phyloP scores from a whole-genome alignment of 2,797 vertebrate species.

The Etheostoma perlongum region DNA sequence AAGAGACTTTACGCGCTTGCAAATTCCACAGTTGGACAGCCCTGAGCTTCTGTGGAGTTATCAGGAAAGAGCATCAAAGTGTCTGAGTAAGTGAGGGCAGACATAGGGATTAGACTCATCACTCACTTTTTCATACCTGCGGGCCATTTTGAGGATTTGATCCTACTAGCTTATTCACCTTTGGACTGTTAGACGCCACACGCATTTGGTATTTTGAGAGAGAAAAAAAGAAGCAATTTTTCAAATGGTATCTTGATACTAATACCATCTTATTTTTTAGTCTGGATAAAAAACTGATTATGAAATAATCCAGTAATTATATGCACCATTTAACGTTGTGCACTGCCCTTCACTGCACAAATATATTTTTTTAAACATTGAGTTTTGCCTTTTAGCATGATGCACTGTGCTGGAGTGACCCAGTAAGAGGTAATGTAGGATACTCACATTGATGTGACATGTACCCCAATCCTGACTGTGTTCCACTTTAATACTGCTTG shows the following conservation, averaged over 20 bases:
- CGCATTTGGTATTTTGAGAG: background rate
- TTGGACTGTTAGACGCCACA: conserved; percentile 9
- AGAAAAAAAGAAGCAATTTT: background rate
- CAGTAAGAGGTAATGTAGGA: conserved; percentile 34
- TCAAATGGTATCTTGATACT: background rate
- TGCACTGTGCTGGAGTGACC: conserved; percentile 24
- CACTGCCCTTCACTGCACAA: background rate
- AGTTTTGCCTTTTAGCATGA: conserved; percentile 7
- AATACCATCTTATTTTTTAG: background rate
- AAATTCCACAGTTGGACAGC: conserved; percentile 40
- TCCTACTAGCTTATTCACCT: conserved; percentile 21
- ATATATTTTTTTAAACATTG: background rate
- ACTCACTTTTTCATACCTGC: conserved; percentile 50
- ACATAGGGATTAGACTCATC: conserved; percentile 52
- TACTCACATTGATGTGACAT: conserved; percentile 44
- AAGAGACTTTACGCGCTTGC: conserved; percentile 24
- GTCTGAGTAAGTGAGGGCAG: conserved; percentile 38
- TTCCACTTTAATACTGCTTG: conserved; percentile 43
- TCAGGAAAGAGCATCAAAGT: conserved; percentile 50
- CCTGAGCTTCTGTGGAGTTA: conserved; percentile 39
- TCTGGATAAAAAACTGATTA: background rate
- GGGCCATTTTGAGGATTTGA: conserved; percentile 27
- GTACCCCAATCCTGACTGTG: conserved; percentile 9
- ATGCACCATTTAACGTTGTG: background rate
- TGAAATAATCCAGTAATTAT: background rate